Percentiles rank a stretch among this genome's conserved stretches.
Evolutionary conservation across 2,113 vertebrate species (phyloP).

Genomic region (Tachycineta bicolor): DNA sequence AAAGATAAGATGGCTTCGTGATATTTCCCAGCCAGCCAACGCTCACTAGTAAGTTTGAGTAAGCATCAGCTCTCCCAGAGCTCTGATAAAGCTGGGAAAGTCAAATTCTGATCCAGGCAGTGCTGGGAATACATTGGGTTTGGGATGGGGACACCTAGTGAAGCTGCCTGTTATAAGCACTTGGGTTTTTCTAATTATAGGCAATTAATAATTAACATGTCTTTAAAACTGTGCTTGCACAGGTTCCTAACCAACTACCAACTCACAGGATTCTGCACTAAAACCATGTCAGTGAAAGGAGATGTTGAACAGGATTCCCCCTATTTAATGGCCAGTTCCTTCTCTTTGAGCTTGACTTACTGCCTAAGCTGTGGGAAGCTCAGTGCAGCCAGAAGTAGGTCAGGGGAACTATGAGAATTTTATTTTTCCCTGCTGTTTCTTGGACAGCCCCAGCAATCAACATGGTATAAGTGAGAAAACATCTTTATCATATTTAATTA

Average conservation of each 20-base stretch:
- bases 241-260: not conserved
- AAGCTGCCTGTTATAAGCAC: not conserved
- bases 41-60: not conserved
- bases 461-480: not conserved
- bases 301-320: not conserved
- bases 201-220: not conserved
- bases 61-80: not conserved
- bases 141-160: not conserved
- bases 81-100: not conserved
- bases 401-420: not conserved
- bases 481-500: not conserved
- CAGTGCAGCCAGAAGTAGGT: not conserved
- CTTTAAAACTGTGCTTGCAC: not conserved
- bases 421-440: not conserved
- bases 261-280: not conserved
- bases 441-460: not conserved
- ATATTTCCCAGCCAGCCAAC: not conserved
- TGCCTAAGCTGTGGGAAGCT: not conserved
- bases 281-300: not conserved
- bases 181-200: not conserved
- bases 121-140: not conserved
- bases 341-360: not conserved
- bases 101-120: not conserved
- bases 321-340: not conserved
- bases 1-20: not conserved